Evolutionary conservation across 1,140 invertebrate species (phyloP).

Genomic region (Bombus breviceps): DNA sequence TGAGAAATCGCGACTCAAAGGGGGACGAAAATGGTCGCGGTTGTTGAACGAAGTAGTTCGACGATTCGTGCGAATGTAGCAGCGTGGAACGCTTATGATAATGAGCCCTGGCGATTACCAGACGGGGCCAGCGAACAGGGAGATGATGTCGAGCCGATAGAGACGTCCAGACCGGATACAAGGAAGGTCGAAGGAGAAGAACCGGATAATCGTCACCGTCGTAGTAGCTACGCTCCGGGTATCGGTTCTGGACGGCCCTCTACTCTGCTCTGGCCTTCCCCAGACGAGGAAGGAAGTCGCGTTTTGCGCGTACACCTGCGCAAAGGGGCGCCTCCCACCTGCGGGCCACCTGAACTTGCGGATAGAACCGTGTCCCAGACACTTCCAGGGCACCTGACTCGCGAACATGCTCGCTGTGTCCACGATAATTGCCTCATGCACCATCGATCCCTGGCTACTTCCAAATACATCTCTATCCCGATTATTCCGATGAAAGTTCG

Average conservation of each 20-base stretch:
- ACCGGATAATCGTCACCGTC: slow-evolving; percentile 64
- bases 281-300: slow-evolving; percentile 68
- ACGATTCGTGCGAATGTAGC: slow-evolving; percentile 64
- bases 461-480: background rate
- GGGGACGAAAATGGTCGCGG: background rate
- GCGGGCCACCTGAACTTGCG: slow-evolving; percentile 72
- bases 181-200: slow-evolving; percentile 66
- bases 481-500: background rate
- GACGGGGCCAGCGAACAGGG: slow-evolving; percentile 58
- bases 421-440: slow-evolving; percentile 24
- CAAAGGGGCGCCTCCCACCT: slow-evolving; percentile 71
- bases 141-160: slow-evolving; percentile 67
- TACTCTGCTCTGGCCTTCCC: background rate
- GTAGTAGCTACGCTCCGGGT: slow-evolving; percentile 33
- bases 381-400: slow-evolving; percentile 68
- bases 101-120: slow-evolving; percentile 65
- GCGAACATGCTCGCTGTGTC: slow-evolving; percentile 25
- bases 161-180: slow-evolving; percentile 69
- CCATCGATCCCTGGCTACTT: background rate
- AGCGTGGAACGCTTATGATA: slow-evolving; percentile 70
- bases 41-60: slow-evolving; percentile 41
- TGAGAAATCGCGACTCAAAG: background rate
- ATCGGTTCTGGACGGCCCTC: slow-evolving; percentile 6
- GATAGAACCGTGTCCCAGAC: slow-evolving; percentile 48
- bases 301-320: slow-evolving; percentile 73